phyloP scores from a whole-genome alignment of 2,113 vertebrate species.

The Tachuris rubrigastra region DNA sequence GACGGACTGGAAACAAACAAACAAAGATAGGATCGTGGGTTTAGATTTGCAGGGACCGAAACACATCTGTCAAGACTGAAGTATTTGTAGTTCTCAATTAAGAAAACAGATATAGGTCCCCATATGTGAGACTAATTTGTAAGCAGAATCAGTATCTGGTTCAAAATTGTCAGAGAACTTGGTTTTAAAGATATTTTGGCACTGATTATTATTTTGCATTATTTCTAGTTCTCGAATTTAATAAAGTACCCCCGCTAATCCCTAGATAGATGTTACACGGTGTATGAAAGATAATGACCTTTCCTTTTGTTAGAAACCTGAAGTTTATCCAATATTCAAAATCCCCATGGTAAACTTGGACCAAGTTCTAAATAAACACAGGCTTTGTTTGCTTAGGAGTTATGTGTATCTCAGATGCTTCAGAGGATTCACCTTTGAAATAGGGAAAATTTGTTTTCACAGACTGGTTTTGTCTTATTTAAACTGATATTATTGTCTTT shows the following conservation, averaged over 20 bases:
- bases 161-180: background rate
- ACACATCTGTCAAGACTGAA: background rate
- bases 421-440: background rate
- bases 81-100: background rate
- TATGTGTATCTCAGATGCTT: background rate
- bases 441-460: background rate
- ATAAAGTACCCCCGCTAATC: background rate
- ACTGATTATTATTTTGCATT: background rate
- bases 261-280: background rate
- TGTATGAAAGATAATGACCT: background rate
- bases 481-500: rapidly evolving
- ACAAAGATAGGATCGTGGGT: background rate
- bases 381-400: background rate
- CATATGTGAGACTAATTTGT: background rate
- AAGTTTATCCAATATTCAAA: background rate
- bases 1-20: background rate
- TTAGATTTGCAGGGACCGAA: background rate
- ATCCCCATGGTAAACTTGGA: background rate
- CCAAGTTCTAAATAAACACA: background rate
- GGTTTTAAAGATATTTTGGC: background rate
- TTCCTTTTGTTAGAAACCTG: background rate
- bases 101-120: background rate
- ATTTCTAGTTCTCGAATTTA: background rate
- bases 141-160: background rate
- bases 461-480: background rate